phyloP scores from a whole-genome alignment of 2,888 invertebrate species.

The Thymelicus lineola region DNA sequence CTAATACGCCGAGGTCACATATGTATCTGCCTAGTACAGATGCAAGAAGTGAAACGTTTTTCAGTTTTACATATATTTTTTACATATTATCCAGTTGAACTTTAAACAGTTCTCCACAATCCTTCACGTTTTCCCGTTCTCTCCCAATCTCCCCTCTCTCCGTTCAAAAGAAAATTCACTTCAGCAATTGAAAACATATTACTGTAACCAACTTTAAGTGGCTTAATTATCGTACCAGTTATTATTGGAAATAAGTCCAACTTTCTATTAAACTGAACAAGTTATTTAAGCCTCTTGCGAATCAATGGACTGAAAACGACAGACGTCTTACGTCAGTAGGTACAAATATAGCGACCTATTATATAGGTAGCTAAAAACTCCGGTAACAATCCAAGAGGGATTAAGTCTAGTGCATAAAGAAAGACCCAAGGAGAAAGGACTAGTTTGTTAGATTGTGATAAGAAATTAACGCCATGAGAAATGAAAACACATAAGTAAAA shows the following conservation, averaged over 20 bases:
- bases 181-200: not conserved
- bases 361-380: not conserved
- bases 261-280: not conserved
- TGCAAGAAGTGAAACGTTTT: too few species aligned
- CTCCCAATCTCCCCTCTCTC: too few species aligned
- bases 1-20: too few species aligned
- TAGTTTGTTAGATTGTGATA: not conserved
- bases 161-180: too few species aligned
- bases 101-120: too few species aligned
- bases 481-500: not conserved
- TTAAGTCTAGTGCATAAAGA: not conserved
- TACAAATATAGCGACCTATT: not conserved
- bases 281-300: not conserved
- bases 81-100: too few species aligned
- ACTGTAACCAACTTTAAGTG: not conserved
- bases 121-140: too few species aligned
- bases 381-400: not conserved
- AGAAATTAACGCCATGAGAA: not conserved
- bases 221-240: not conserved
- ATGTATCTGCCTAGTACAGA: too few species aligned
- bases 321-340: not conserved
- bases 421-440: not conserved
- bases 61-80: too few species aligned
- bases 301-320: not conserved
- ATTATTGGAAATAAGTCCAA: not conserved